Conservation (phyloP, 2,888 invertebrate genomes). For the Proisotoma minuta region DNA sequence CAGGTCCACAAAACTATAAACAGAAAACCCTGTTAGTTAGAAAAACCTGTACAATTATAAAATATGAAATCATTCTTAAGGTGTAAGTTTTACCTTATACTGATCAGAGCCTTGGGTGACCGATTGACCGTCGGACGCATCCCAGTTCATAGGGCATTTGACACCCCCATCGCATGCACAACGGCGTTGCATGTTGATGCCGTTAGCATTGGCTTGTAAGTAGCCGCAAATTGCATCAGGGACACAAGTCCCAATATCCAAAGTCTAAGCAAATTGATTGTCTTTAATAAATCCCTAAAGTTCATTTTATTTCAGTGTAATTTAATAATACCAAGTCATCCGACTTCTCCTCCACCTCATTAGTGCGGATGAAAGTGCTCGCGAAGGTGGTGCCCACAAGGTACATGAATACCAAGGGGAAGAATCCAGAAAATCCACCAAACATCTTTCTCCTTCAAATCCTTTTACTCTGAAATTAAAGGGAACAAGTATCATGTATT, state of each 20-base stretch:
- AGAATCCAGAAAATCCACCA: too few species aligned
- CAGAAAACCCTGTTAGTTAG: not conserved
- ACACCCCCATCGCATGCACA: slow-evolving; percentile 44
- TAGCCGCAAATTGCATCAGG: slow-evolving; percentile 48
- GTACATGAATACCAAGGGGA: too few species aligned
- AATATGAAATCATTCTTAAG: not conserved
- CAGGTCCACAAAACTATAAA: slow-evolving; percentile 41
- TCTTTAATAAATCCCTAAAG: too few species aligned
- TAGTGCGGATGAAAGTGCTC: too few species aligned
- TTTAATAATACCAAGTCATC: too few species aligned
- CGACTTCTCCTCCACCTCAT: too few species aligned
- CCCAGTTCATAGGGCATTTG: slow-evolving; percentile 48
- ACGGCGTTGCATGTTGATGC: slow-evolving; percentile 47
- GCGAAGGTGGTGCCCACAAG: too few species aligned
- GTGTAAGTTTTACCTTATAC: slow-evolving; percentile 49
- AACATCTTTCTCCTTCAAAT: too few species aligned
- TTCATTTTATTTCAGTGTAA: too few species aligned
- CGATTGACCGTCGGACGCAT: slow-evolving; percentile 48
- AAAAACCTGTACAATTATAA: not conserved
- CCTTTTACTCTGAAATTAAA: too few species aligned
- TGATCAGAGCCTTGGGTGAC: slow-evolving; percentile 49
- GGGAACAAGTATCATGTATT: too few species aligned
- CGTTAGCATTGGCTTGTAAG: slow-evolving; percentile 48
- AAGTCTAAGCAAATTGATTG: slow-evolving; percentile 9
- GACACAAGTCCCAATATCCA: slow-evolving; percentile 43